Evolutionary conservation across 2,113 vertebrate species (phyloP), one percentile per base, ranked within the genome.

Genomic region (Heterocephalus glaber): DNA sequence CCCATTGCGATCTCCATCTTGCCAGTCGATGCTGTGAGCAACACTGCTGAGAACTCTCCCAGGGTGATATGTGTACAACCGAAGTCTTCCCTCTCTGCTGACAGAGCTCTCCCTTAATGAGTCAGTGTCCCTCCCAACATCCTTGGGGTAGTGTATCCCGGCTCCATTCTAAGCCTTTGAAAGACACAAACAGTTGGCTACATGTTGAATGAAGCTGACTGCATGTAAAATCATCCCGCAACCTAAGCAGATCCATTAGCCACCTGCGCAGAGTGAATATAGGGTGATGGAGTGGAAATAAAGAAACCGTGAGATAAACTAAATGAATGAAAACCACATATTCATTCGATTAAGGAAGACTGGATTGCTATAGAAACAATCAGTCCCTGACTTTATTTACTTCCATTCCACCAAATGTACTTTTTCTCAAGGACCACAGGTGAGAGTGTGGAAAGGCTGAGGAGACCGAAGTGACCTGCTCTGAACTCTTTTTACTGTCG

Each of bases 1-100:
- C 94, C 98, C 96, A 97, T 98, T 83, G 96, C 91, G 96, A 47
- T 49, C 90, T 95, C 96, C 91, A 91, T 89, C 49, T 65, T 85
- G 91, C 28, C 33, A 49, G 84, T 33, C 6, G 35, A 17, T 56
- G 41, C 33, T 65, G 35, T 66, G n/a, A 65, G 82, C 20, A 52
- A 41, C 28, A 38, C 12, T 92, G 52, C 66, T 66, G 33, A 30
- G 81, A 58, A 85, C 61, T 90, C 54, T 74, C 33, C 49, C 0
- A 17, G 24, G 35, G 26, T 0, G 4, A 14, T 8, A 12, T 74
- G 74, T 47, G 5, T 5, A n/a, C 58, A 41, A 35, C 22, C 38
- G 41, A 54, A 24, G 38, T 68, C 86, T 54, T 38, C 35, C 30
- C 35, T 56, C 72, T 92, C 84, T 70, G 86, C 79, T 58, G n/a